phyloP scores from a whole-genome alignment of 2,113 vertebrate genomes.

The Nycticryphes semicollaris region DNA sequence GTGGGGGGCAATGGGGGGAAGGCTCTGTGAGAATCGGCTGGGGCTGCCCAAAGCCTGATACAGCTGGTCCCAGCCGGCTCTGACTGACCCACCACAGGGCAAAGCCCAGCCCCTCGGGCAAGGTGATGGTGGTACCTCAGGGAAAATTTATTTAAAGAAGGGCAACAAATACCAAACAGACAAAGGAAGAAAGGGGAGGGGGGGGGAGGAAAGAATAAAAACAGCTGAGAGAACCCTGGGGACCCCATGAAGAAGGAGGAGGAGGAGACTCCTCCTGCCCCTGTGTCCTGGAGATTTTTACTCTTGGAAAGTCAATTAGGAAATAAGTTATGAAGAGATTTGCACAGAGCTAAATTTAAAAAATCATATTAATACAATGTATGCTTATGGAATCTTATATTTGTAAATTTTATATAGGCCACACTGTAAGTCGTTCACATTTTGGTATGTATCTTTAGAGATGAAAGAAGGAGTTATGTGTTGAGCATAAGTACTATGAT shows the following conservation, averaged over 20 bases:
- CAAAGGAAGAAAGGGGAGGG: not conserved
- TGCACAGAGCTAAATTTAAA: not conserved
- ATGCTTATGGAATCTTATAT: not conserved
- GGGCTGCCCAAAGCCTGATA: rapidly evolving
- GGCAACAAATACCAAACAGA: not conserved
- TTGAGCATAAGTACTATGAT: too few relatives aligned
- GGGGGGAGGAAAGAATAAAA: not conserved
- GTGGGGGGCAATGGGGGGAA: rapidly evolving
- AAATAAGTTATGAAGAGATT: not conserved
- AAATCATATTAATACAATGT: not conserved
- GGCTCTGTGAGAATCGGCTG: not conserved
- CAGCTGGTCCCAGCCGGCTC: rapidly evolving
- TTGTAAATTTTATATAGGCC: not conserved
- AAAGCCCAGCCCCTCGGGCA: not conserved
- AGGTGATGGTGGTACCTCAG: rapidly evolving
- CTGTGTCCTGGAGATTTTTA: not conserved
- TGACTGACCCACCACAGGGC: rapidly evolving
- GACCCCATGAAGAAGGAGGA: not conserved
- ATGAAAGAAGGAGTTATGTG: not conserved
- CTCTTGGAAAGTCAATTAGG: not conserved
- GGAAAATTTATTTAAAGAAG: not conserved
- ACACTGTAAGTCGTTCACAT: rapidly evolving
- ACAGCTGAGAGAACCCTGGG: not conserved
- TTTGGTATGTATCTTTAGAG: not conserved
- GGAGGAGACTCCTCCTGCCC: not conserved